Evolutionary conservation across 1,140 invertebrate genomes (phyloP).

Genomic region (Octopus sinensis): DNA sequence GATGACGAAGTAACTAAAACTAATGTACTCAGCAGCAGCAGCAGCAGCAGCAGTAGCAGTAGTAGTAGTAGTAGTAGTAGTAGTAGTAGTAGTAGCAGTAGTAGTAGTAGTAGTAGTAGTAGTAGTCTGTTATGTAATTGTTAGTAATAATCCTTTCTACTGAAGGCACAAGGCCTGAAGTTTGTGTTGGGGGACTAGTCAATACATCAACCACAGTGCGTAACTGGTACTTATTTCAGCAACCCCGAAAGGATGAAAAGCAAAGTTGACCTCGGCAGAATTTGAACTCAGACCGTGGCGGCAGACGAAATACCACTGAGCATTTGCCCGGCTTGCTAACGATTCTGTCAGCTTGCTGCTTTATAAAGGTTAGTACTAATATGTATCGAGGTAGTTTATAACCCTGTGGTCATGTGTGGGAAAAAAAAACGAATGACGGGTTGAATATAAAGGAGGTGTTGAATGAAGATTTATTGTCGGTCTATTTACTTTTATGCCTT

Average conservation of each 20-base stretch:
- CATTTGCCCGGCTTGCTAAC: too few species aligned
- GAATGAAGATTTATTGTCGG: neutral
- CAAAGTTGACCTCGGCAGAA: too few species aligned
- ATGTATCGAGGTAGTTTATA: neutral
- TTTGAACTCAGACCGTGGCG: too few species aligned
- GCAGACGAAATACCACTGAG: too few species aligned
- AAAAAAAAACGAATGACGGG: neutral
- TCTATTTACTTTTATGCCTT: neutral
- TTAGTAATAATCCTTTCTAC: neutral
- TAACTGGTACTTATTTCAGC: too few species aligned
- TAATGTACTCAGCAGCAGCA: neutral
- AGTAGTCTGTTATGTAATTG: neutral
- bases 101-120: slow-evolving; percentile 6
- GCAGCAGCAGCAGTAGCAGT: slow-evolving; percentile 16
- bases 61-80: slow-evolving; percentile 18
- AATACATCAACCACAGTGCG: too few species aligned
- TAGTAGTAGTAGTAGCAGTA: slow-evolving; percentile 7
- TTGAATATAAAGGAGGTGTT: neutral
- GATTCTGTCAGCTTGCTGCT: too few species aligned
- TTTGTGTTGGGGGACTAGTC: too few species aligned
- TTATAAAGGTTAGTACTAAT: neutral
- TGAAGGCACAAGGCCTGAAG: too few species aligned
- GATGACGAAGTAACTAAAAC: too few species aligned
- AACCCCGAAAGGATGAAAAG: too few species aligned
- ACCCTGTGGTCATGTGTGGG: neutral